Evolutionary conservation across 1,140 invertebrate genomes (phyloP).

Genomic region (Drosophila sturtevanti): DNA sequence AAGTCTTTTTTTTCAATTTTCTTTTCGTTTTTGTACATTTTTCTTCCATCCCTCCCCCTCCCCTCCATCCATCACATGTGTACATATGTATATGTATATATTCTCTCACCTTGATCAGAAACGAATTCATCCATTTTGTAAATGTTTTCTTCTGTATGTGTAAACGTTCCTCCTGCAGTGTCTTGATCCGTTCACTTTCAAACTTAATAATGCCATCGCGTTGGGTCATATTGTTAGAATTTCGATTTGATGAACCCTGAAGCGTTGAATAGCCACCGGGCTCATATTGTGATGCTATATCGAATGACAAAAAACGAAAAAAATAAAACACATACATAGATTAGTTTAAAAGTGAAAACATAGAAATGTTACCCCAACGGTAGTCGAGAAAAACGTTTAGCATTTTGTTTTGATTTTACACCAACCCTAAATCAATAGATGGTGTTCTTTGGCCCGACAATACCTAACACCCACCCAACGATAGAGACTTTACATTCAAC

Average conservation of each 20-base stretch:
- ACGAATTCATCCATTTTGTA: slow-evolving; percentile 99
- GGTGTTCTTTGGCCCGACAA: neutral
- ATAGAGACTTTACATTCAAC: no score
- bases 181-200: slow-evolving; percentile 97
- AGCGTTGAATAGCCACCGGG: slow-evolving; percentile 86
- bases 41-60: no score
- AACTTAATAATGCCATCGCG: slow-evolving; percentile 96
- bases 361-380: slow-evolving; percentile 23
- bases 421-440: slow-evolving; percentile 38
- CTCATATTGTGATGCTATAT: slow-evolving; percentile 88
- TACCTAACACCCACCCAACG: neutral
- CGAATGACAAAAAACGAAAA: slow-evolving; percentile 39
- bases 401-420: slow-evolving; percentile 61
- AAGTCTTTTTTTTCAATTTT: neutral
- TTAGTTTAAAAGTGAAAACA: slow-evolving; percentile 35
- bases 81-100: no score
- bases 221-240: slow-evolving; percentile 90
- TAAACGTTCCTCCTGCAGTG: slow-evolving; percentile 97
- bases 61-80: no score
- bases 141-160: slow-evolving; percentile 99
- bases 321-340: slow-evolving; percentile 18
- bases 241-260: slow-evolving; percentile 84
- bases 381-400: slow-evolving; percentile 44
- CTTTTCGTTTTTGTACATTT: neutral
- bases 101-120: slow-evolving; percentile 95